Evolutionary conservation across 2,888 invertebrate genomes (phyloP).

Genomic region (Myathropa florea): DNA sequence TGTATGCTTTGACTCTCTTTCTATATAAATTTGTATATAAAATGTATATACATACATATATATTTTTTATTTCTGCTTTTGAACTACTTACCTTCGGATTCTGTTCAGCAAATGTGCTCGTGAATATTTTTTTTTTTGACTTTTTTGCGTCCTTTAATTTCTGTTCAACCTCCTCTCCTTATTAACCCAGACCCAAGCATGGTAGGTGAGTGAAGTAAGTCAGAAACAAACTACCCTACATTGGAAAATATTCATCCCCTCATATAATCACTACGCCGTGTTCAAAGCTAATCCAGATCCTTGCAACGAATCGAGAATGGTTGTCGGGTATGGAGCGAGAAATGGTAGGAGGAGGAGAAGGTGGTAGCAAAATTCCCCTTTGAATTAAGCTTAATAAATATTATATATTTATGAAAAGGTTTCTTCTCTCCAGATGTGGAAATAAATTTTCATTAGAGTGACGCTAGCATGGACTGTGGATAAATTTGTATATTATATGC

Average conservation of each 20-base stretch:
- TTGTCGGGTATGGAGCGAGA: not conserved
- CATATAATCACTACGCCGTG: conserved; percentile 4
- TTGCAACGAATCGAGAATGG: conserved; percentile 40
- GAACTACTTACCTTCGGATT: conserved; percentile 16
- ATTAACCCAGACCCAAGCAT: not conserved
- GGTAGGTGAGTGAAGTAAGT: conserved; percentile 21
- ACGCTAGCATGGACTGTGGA: conserved; percentile 39
- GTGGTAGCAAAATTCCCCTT: conserved; percentile 53
- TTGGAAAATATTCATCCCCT: conserved; percentile 4
- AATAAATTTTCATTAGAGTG: conserved; percentile 63
- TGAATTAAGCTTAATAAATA: conserved; percentile 68
- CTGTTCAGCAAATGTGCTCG: conserved; percentile 16
- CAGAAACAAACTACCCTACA: conserved; percentile 39
- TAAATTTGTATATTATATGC: conserved; percentile 47
- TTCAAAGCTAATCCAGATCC: conserved; percentile 60
- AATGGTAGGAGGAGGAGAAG: not conserved
- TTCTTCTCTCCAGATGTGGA: conserved; percentile 46
- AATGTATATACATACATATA: conserved; percentile 42
- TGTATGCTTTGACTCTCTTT: conserved; percentile 51
- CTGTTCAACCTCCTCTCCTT: conserved; percentile 11
- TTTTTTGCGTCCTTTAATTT: conserved; percentile 42
- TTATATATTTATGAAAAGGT: conserved; percentile 68
- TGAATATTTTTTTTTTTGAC: conserved; percentile 18
- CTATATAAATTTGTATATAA: conserved; percentile 62
- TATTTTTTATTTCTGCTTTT: conserved; percentile 9